phyloP scores from a whole-genome alignment of 2,113 vertebrate genomes.

The Callocephalon fimbriatum region DNA sequence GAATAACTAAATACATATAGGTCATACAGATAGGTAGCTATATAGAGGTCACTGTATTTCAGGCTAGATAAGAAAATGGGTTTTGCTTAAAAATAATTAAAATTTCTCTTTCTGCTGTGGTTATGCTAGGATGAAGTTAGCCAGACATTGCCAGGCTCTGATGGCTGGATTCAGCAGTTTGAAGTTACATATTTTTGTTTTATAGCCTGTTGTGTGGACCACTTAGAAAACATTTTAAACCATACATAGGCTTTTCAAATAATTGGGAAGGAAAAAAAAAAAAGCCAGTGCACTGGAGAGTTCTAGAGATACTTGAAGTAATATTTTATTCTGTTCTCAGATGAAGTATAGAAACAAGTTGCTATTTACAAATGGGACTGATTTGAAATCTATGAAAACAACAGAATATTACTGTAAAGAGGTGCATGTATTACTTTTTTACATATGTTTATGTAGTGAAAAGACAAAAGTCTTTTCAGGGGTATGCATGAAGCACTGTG shows the following conservation, averaged over 20 bases:
- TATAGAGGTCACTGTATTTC: neutral
- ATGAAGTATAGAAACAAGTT: neutral
- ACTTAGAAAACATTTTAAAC: neutral
- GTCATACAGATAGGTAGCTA: neutral
- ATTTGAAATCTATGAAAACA: neutral
- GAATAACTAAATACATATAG: neutral
- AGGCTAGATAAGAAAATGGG: neutral
- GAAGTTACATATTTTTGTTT: neutral
- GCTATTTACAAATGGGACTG: neutral
- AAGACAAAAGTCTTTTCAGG: neutral
- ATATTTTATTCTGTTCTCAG: neutral
- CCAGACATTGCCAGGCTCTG: neutral
- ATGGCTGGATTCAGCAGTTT: neutral
- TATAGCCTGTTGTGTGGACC: neutral
- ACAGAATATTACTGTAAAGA: neutral
- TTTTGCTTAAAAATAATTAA: neutral
- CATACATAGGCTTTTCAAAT: neutral
- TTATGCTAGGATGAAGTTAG: neutral
- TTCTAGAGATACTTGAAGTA: neutral
- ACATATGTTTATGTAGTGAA: fast-evolving
- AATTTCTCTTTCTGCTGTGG: neutral
- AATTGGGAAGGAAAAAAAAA: neutral
- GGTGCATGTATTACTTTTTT: neutral
- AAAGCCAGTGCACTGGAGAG: neutral
- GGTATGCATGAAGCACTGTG: neutral